Conservation (phyloP, 2,888 invertebrate species). For the Drosophila monieri region DNA sequence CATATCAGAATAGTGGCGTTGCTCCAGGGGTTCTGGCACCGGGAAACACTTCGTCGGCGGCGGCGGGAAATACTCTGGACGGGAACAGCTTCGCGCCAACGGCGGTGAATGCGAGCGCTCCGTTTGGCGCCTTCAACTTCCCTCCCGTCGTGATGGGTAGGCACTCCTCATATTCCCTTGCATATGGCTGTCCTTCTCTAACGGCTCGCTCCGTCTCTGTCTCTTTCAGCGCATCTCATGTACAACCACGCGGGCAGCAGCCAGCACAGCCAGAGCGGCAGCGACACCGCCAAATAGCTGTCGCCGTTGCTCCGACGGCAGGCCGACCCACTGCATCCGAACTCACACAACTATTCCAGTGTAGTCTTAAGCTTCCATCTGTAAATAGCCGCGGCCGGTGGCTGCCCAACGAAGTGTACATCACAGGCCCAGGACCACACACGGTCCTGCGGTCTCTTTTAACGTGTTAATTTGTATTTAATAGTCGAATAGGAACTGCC, state of each 20-base stretch:
- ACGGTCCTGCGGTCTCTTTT: conserved; percentile 4
- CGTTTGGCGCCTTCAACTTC: conserved; percentile 59
- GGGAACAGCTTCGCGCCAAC: conserved; percentile 40
- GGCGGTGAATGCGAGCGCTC: conserved; percentile 34
- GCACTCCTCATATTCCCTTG: neutral
- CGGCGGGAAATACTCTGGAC: conserved; percentile 24
- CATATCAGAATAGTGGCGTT: conserved; percentile 14
- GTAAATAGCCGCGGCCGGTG: conserved; percentile 21
- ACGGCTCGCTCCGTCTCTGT: neutral
- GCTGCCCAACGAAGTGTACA: conserved; percentile 15
- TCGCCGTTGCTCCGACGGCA: conserved; percentile 1
- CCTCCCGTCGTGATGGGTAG: conserved; percentile 65
- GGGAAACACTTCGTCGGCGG: conserved; percentile 8
- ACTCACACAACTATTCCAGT: conserved; percentile 39
- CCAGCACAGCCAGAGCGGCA: conserved; percentile 64
- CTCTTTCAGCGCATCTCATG: conserved; percentile 62
- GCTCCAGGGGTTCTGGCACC: conserved; percentile 13
- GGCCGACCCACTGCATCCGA: neutral
- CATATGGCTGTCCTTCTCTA: neutral
- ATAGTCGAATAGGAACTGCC: conserved; percentile 28
- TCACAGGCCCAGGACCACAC: conserved; percentile 21
- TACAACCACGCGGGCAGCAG: conserved; percentile 64
- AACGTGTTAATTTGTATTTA: conserved; percentile 36
- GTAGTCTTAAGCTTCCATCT: conserved; percentile 22
- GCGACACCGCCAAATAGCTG: conserved; percentile 62